Evolutionary conservation across 2,113 vertebrate species (phyloP), one percentile per base, ranked within the genome.

Genomic region (Anoura caudifer): DNA sequence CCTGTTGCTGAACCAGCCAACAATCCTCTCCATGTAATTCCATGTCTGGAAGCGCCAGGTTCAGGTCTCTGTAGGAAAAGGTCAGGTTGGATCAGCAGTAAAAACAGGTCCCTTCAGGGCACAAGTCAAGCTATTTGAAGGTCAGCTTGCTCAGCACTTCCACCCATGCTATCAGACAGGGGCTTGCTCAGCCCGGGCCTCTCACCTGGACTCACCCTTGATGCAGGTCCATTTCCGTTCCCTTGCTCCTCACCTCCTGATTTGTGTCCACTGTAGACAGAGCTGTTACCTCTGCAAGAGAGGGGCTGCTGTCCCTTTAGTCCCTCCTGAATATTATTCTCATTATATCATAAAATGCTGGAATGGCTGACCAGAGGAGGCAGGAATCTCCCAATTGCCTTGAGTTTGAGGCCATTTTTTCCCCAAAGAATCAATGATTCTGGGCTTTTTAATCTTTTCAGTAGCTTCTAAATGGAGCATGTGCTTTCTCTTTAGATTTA

Each of bases 11-110:
- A 87, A 90, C 43, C 72, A 73, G 93, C 75, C 36, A 87, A 33
- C 36, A 26, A 54, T 36, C 47, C 80, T 88, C 22, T 91, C 90
- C 70, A n/a, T 81, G 43, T 76, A 65, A 80, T 95, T 97, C 76
- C 26, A 14, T 45, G 73, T 94, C 91, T 80, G 12, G 50, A 87
- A 52, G 54, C 19, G 13, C 28, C 82, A 33, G 5, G 22, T 31
- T 33, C 47, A 41, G 87, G 59, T 83, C 56, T 95, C 52, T 0
- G 0, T 15, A 1, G 4, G 56, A 52, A n/a, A 65, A 81, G 82
- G 65, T 88, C 95, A 76, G 26, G 47, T n/a, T 72, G 22, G 45
- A 84, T 36, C 33, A 36, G 47, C 4, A 3, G 31, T n/a, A 9
- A 75, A 67, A 47, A 76, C 43, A 94, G 5, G 36, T 33, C 65